A percentile compares a stretch with the other conserved stretches of the same genome.
These are phyloP conservation scores for Trichacis sp. DNA, from an alignment of 2,888 invertebrate species.

Conservation along the genomic window DNA sequence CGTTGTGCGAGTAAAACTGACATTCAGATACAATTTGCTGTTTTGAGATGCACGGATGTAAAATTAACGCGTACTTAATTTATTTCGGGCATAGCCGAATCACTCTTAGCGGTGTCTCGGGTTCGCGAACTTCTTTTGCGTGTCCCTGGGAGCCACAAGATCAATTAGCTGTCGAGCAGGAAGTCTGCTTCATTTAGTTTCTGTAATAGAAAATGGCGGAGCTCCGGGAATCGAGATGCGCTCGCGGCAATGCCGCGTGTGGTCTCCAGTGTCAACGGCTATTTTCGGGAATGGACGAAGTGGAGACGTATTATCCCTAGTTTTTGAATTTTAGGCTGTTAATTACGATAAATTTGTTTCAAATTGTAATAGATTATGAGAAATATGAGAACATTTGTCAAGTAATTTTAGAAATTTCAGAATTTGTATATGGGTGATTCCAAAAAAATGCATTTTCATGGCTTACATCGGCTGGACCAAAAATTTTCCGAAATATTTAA, in stretches of 20 bases:
- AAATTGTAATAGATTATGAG: no score
- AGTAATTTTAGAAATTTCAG: no score
- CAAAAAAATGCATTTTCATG: no score
- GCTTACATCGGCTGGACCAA: no score
- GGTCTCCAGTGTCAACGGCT: constrained; percentile 37
- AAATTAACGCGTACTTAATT: constrained; percentile 44
- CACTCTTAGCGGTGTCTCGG: constrained; percentile 41
- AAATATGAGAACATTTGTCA: no score
- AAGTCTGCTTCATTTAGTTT: constrained; percentile 50
- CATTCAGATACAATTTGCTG: constrained; percentile 44
- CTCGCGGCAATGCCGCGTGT: constrained; percentile 39
- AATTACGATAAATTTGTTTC: no score
- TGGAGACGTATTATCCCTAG: no score
- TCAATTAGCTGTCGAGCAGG: constrained; percentile 49
- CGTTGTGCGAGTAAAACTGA: constrained; percentile 24
- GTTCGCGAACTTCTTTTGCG: constrained; percentile 44
- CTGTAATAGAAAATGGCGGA: constrained; percentile 45
- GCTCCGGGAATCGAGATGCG: constrained; percentile 38
- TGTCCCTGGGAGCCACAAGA: constrained; percentile 44
- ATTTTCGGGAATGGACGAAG: constrained; percentile 38
- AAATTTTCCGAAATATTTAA: no score
- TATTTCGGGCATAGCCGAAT: constrained; percentile 43
- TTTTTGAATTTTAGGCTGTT: no score
- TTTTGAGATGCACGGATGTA: constrained; percentile 40
- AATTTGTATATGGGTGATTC: no score